Percentiles rank a stretch among this genome's conserved stretches.
These are phyloP conservation scores for Sesamia nonagrioides DNA, from an alignment of 1,140 invertebrate genomes.

Conservation along the genomic window DNA sequence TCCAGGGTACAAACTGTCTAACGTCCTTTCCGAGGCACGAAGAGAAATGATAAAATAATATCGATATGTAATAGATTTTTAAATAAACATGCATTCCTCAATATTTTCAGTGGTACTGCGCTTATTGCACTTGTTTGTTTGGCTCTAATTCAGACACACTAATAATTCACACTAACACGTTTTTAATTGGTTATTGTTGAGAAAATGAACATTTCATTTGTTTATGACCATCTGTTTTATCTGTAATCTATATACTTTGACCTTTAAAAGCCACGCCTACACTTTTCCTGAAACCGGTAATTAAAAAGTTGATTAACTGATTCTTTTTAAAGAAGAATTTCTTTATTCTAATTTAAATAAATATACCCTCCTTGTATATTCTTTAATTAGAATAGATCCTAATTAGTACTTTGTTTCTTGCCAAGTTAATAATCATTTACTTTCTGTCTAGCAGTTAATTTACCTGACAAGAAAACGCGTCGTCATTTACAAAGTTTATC, in stretches of 20 bases:
- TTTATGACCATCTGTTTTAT: too few relatives aligned
- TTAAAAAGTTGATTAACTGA: background rate
- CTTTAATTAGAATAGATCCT: too few relatives aligned
- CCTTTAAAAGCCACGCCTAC: background rate
- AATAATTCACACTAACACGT: too few relatives aligned
- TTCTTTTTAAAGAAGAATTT: background rate
- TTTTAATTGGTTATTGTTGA: conserved; percentile 11
- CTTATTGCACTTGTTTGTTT: conserved; percentile 3
- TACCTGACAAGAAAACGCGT: background rate
- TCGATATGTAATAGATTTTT: background rate
- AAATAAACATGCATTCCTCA: background rate
- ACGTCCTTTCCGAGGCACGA: too few relatives aligned
- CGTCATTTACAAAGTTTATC: conserved; percentile 19
- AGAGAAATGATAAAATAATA: too few relatives aligned
- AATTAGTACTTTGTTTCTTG: too few relatives aligned
- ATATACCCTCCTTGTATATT: too few relatives aligned
- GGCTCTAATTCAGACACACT: conserved; percentile 28
- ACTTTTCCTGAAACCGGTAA: background rate
- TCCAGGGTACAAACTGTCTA: too few relatives aligned
- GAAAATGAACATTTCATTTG: conserved; percentile 7
- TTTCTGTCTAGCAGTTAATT: background rate
- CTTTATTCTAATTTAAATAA: background rate
- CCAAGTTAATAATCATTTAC: too few relatives aligned
- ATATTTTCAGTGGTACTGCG: background rate
- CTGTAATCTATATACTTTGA: too few relatives aligned